A percentile compares a stretch with the other conserved stretches of the same genome.
Conservation (phyloP, 64 coral and sea anemone species). For the Cladopsammia gracilis region DNA sequence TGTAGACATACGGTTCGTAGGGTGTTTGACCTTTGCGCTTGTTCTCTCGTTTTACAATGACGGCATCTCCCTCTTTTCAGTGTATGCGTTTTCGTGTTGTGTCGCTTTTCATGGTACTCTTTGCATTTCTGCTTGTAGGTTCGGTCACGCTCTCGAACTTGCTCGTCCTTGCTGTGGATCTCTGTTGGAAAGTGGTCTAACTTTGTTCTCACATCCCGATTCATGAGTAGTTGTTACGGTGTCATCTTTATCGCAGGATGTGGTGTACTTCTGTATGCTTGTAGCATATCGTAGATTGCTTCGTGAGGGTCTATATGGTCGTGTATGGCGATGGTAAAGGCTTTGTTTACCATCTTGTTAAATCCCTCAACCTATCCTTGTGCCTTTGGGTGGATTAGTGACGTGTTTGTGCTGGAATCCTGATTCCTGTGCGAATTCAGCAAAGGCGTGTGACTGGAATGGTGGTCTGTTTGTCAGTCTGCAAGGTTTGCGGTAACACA, state of each 20-base stretch:
- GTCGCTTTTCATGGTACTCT: conserved; percentile 56
- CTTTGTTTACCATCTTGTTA: conserved; percentile 74
- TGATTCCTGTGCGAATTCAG: conserved; percentile 31
- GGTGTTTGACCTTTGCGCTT: conserved; percentile 76
- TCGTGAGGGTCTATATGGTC: conserved; percentile 20
- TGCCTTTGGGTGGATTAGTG: conserved; percentile 58
- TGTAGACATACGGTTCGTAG: conserved; percentile 71
- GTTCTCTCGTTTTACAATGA: conserved; percentile 67
- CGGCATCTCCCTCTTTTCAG: conserved; percentile 39
- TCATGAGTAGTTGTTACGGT: conserved; percentile 28
- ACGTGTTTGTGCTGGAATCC: conserved; percentile 52
- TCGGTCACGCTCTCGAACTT: not conserved
- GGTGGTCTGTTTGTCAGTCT: conserved; percentile 78
- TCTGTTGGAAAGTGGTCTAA: conserved; percentile 26
- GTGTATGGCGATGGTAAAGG: conserved; percentile 14
- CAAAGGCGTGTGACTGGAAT: conserved; percentile 55
- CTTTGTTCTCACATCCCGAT: conserved; percentile 5
- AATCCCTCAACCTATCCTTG: conserved; percentile 76
- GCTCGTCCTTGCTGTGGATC: not conserved
- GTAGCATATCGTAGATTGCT: conserved; percentile 14
- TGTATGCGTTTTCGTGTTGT: not conserved
- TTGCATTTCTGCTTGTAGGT: conserved; percentile 33
- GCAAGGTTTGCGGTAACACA: conserved; percentile 21
- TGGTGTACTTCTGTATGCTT: conserved; percentile 24
- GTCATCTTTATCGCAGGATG: not conserved